Conservation (phyloP, 2,888 invertebrate genomes). For the Resseliella maxima region DNA sequence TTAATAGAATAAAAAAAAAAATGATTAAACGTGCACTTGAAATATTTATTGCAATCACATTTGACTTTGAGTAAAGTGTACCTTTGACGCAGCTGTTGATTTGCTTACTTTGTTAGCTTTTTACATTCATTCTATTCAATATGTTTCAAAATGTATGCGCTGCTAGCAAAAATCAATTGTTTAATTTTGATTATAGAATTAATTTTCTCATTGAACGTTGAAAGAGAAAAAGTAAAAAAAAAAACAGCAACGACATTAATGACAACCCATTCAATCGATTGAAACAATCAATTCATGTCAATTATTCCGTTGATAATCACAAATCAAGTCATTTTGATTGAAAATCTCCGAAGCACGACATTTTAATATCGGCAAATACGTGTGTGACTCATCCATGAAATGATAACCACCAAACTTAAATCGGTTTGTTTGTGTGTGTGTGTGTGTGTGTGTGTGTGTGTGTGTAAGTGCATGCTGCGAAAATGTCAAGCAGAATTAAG, state of each 20-base stretch:
- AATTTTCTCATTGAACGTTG: neutral
- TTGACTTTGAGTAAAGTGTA: conserved; percentile 39
- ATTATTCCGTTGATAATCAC: neutral
- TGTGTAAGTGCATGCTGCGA: neutral
- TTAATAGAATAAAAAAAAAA: conserved; percentile 44
- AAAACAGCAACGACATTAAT: neutral
- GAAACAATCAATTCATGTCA: conserved; percentile 31
- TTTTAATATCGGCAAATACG: neutral
- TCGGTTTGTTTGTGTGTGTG: neutral
- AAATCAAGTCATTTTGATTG: neutral
- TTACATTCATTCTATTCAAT: neutral
- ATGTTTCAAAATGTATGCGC: neutral
- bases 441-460: no score
- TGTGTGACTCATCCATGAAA: neutral
- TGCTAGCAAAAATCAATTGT: neutral
- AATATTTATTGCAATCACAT: conserved; percentile 53
- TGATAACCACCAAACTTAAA: neutral
- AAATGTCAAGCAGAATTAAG: conserved; percentile 5
- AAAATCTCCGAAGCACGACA: conserved; percentile 30
- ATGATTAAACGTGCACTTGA: conserved; percentile 43
- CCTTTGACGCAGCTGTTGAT: conserved; percentile 26
- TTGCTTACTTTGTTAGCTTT: no score
- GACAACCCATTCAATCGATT: neutral
- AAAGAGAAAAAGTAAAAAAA: neutral
- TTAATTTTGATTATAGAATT: neutral